Evolutionary conservation across 92 coral and sea anemone genomes (phyloP).

Genomic region (Heteractis magnifica): DNA sequence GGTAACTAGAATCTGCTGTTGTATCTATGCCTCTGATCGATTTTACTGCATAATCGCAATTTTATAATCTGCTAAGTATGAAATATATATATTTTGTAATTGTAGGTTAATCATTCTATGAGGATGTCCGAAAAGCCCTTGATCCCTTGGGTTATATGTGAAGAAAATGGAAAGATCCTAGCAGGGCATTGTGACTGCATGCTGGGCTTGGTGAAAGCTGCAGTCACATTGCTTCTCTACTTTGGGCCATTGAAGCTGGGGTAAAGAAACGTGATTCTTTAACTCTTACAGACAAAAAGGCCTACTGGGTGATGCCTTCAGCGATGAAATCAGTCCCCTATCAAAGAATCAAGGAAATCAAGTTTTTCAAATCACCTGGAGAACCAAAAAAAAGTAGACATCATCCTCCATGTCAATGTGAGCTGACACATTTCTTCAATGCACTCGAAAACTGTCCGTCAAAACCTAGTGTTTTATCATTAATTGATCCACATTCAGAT

Average conservation of each 20-base stretch:
- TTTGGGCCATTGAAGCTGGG: not conserved
- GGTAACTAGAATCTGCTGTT: not conserved
- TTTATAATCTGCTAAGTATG: no score
- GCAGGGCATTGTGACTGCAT: no score
- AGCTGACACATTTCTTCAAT: not conserved
- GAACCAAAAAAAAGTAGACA: not conserved
- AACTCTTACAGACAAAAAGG: not conserved
- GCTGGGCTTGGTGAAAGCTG: no score
- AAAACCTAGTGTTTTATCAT: not conserved
- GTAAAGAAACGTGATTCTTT: not conserved
- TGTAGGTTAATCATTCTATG: not conserved
- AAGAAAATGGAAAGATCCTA: not conserved
- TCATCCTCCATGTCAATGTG: not conserved
- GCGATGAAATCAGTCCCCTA: not conserved
- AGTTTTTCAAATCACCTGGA: not conserved
- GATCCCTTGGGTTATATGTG: not conserved
- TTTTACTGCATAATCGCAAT: not conserved
- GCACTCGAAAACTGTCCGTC: not conserved
- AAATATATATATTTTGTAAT: no score
- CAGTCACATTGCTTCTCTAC: not conserved
- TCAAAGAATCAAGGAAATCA: not conserved
- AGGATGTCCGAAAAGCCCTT: not conserved
- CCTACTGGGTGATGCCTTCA: not conserved
- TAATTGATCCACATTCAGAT: not conserved
- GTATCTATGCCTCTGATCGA: not conserved